Evolutionary conservation across 92 coral and sea anemone species (phyloP), one percentile per base, ranked within the genome.

Genomic region (Desmophyllum pertusum): DNA sequence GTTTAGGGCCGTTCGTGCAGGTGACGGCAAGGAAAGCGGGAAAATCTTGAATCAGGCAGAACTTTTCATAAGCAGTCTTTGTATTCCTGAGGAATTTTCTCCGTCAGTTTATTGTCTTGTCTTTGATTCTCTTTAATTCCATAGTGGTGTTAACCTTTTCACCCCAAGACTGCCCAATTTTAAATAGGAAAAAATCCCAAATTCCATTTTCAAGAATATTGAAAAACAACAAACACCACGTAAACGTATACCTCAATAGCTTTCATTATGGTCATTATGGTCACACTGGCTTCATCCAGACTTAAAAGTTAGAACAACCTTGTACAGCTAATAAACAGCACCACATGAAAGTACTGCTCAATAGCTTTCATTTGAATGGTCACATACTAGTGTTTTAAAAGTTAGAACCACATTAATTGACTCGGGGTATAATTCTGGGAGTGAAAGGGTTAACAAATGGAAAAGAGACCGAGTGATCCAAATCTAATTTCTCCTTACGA

Each of bases 281-380:
- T 62, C 3, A 62, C 68, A 62, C 5, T 21, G 70, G 39, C 33
- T 30, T 65, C n/a, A 35, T 65, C 70, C 23, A 65, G 38, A 64
- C 3, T 64, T n/a, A n/a, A 10, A 64, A 29, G 72, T 67, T 67
- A 33, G 72, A 67, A 67, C 72, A 40, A 65, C 70, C 23, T 65
- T 65, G 41, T 35, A 31, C 70, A 64, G 70, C 70, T 64, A 64
- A 33, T 30, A 33, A 65, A 17, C 39, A 15, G 52, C 18, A 5
- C n/a, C 36, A 57, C 14, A 62, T n/a, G n/a, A 61, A 62, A 2
- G 39, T 25, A 29, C 43, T 27, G 33, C 42, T 35, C n/a, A 10
- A 23, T 43, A 62, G 70, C 25, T 48, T 13, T 50, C 83, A 79
- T 15, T 50, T 57, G 31, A 23, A 57, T 57, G 64, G 64, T 57